phyloP scores from a whole-genome alignment of 2,113 vertebrate genomes.

The Merops nubicus region DNA sequence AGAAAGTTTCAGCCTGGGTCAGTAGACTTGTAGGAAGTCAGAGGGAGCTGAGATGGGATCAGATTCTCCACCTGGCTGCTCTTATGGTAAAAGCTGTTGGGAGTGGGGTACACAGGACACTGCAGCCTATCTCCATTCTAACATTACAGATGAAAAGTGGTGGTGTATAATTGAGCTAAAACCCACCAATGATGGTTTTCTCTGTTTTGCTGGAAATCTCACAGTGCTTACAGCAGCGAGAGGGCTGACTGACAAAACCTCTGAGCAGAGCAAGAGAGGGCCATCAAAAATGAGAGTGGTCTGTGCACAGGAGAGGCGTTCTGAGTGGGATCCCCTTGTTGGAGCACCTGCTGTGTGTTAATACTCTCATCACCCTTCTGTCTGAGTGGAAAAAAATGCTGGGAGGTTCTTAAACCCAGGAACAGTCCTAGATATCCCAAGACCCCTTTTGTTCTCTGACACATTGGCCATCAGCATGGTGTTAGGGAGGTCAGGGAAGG shows the following conservation, averaged over 20 bases:
- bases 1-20: not conserved
- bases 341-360: accelerated
- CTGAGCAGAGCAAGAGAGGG: not conserved
- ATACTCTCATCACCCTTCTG: not conserved
- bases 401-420: not conserved
- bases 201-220: not conserved
- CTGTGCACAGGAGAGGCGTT: not conserved
- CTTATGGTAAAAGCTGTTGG: not conserved
- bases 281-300: not conserved
- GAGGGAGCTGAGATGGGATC: not conserved
- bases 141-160: not conserved
- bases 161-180: not conserved
- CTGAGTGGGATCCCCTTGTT: not conserved
- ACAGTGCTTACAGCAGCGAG: not conserved
- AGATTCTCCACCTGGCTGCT: accelerated
- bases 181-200: too few species aligned
- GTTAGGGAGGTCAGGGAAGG: not conserved
- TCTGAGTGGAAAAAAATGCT: not conserved
- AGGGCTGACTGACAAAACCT: not conserved
- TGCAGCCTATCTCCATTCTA: not conserved
- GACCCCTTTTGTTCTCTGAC: not conserved
- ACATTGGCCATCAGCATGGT: not conserved
- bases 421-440: not conserved
- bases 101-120: not conserved
- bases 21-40: not conserved